Conservation (phyloP, 1,140 invertebrate genomes). For the Drosophila auraria region DNA sequence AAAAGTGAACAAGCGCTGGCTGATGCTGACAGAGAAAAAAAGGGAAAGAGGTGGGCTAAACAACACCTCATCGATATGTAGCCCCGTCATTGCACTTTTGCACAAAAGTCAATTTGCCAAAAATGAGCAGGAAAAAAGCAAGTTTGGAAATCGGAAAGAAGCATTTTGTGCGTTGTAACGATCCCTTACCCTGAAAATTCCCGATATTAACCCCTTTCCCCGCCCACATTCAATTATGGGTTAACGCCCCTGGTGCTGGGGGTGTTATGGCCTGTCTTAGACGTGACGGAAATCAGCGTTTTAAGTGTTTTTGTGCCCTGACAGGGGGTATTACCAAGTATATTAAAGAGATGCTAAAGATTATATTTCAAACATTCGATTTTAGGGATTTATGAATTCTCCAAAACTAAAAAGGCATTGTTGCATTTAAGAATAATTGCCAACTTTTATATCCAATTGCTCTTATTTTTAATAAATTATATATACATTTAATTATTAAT, state of each 20-base stretch:
- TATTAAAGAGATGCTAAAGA: not conserved
- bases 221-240: conserved; percentile 43
- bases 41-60: conserved; percentile 15
- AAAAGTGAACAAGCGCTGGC: conserved; percentile 1
- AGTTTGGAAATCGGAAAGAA: conserved; percentile 2
- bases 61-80: conserved; percentile 78
- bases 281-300: conserved; percentile 79
- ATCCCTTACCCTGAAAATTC: conserved; percentile 33
- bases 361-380: no score
- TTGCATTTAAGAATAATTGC: no score
- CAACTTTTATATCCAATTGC: no score
- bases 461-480: no score
- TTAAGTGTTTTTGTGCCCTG: conserved; percentile 55
- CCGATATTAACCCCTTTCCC: not conserved
- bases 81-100: conserved; percentile 59
- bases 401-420: no score
- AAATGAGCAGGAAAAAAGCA: conserved; percentile 49
- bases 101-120: conserved; percentile 74
- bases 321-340: not conserved
- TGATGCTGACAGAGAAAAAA: conserved; percentile 5
- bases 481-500: no score
- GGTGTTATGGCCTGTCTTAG: conserved; percentile 54
- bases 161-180: conserved; percentile 68
- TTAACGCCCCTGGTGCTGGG: not conserved
- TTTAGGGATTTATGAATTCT: no score